Evolutionary conservation across 23 tunicate genomes (phyloP).

Genomic region (Halocynthia roretzi): DNA sequence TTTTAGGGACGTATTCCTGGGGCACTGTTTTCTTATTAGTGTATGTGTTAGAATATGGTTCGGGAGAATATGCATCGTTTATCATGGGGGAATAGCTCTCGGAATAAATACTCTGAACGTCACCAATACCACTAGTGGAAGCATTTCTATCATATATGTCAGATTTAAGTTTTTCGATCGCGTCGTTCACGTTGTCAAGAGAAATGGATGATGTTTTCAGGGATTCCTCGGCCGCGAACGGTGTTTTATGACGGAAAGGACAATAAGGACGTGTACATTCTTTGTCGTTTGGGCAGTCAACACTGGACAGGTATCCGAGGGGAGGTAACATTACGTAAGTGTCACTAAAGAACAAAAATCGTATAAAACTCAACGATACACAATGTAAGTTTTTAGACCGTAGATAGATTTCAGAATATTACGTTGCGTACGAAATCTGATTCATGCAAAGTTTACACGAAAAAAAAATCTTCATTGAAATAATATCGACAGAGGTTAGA

Average conservation of each 20-base stretch:
- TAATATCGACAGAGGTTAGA: no score
- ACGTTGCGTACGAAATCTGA: no score
- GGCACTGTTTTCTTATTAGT: no score
- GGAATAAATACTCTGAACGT: background rate
- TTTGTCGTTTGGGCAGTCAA: constrained; percentile 38
- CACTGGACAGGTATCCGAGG: constrained; percentile 41
- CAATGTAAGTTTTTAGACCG: no score
- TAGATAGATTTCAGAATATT: no score
- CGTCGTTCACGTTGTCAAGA: constrained; percentile 18
- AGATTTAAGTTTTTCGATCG: constrained; percentile 32
- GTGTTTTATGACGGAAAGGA: constrained; percentile 47
- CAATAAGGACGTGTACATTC: constrained; percentile 59
- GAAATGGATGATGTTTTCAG: background rate
- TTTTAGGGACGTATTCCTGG: background rate
- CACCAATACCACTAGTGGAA: background rate
- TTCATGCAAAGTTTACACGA: no score
- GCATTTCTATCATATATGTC: background rate
- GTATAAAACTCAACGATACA: no score
- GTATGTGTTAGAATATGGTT: background rate
- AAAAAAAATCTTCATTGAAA: no score
- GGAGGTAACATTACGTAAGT: constrained; percentile 36
- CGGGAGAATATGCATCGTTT: constrained; percentile 23
- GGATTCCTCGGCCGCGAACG: background rate
- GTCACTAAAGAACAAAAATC: no score
- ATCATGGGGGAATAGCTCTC: constrained; percentile 7